Evolutionary conservation across 1,140 invertebrate genomes (phyloP).

Genomic region (Pseudomyrmex pallidus): DNA sequence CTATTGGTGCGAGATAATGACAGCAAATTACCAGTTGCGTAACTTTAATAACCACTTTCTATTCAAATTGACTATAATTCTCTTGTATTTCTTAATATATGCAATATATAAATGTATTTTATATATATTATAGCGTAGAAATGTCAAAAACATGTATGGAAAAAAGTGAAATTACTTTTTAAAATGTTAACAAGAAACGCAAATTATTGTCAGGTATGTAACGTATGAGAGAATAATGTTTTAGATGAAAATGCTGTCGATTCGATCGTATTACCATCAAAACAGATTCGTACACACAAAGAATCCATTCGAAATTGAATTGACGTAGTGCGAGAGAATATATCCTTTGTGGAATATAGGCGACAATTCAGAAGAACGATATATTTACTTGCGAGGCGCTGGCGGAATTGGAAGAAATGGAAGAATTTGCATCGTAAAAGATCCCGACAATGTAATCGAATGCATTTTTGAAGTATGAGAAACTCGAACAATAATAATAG

Average conservation of each 20-base stretch:
- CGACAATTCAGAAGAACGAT: conserved; percentile 32
- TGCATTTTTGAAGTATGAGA: conserved; percentile 13
- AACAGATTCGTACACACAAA: conserved; percentile 3
- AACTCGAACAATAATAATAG: conserved; percentile 20
- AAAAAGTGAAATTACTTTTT: no score
- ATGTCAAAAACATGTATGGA: not conserved
- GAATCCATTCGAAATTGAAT: not conserved
- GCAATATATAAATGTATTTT: not conserved
- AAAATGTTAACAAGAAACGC: no score
- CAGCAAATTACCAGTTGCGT: conserved; percentile 41
- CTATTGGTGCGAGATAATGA: conserved; percentile 11
- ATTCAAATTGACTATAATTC: not conserved
- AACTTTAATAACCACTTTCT: not conserved
- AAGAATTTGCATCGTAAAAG: conserved; percentile 38
- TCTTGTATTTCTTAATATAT: no score
- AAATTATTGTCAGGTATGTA: no score
- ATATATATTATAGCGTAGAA: not conserved
- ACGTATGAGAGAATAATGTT: not conserved
- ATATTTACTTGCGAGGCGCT: conserved; percentile 20
- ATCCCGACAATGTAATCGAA: conserved; percentile 20
- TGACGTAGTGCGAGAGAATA: conserved; percentile 2
- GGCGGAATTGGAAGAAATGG: not conserved
- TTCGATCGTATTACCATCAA: not conserved
- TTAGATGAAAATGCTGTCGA: conserved; percentile 1
- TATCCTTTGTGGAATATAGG: conserved; percentile 31